phyloP scores from a whole-genome alignment of 1,140 invertebrate species.

The Hyphantria cunea region DNA sequence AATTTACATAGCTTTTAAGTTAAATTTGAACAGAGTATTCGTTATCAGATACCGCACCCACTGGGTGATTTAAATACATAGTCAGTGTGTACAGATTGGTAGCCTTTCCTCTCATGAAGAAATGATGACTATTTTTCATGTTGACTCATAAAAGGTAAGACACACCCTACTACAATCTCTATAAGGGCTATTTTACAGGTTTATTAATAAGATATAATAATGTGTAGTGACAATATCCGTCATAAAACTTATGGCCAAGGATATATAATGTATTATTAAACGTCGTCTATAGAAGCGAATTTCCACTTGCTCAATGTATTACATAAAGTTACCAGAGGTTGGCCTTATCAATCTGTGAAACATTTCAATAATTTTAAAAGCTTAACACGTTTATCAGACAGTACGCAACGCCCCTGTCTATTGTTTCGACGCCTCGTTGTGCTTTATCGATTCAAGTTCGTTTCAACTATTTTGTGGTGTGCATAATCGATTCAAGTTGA shows the following conservation, averaged over 20 bases:
- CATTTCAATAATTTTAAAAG: conserved; percentile 47
- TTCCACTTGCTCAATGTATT: conserved; percentile 15
- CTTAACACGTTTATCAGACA: conserved; percentile 31
- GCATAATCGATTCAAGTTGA: no score
- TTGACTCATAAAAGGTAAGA: conserved; percentile 25
- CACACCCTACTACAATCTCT: conserved; percentile 10
- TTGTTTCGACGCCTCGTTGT: conserved; percentile 42
- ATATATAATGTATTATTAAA: conserved; percentile 5
- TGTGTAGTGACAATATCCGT: conserved; percentile 10
- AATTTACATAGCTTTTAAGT: no score
- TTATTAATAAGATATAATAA: conserved; percentile 9
- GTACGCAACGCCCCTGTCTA: conserved; percentile 26
- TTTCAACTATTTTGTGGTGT: background rate
- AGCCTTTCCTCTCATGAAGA: conserved; percentile 33
- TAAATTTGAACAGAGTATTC: no score
- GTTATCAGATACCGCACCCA: background rate
- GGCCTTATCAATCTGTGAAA: conserved; percentile 11
- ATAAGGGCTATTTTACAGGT: conserved; percentile 20
- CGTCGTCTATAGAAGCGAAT: background rate
- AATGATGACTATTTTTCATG: conserved; percentile 40
- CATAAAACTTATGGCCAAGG: conserved; percentile 4
- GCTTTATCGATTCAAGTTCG: conserved; percentile 33
- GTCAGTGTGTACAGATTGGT: conserved; percentile 34
- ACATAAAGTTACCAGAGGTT: conserved; percentile 10
- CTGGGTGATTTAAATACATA: conserved; percentile 30